Evolutionary conservation across 92 coral and sea anemone species (phyloP), one percentile per base, ranked within the genome.

Genomic region (Phymanthus crucifer): DNA sequence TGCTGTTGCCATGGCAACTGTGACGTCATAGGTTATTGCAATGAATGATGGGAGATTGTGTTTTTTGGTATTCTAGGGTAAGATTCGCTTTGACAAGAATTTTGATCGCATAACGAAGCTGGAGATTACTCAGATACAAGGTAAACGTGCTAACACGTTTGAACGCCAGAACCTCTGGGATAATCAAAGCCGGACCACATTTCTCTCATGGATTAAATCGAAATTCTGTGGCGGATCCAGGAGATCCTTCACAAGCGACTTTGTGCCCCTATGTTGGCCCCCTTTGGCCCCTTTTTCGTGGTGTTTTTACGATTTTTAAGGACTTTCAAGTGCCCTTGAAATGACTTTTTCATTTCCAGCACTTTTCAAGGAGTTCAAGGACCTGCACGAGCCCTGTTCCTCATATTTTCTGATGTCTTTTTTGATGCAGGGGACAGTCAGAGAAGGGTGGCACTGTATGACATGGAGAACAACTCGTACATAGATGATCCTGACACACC

Each of bases 51-150:
- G n/a, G 8, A 54, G 64, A 54, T 54, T 19, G 64, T 54, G n/a
- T 74, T 58, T 72, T 38, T 72, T 54, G 23, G 27, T n/a, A n/a
- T 73, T 83, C 26, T 61, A 89, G 93, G 93, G 93, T 12, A 76
- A 75, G 1, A 86, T 89, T 24, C 87, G 82, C 37, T 89, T 89
- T 58, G 83, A 89, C 74, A 52, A 61, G 66, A 80, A 86, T 50
- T 80, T 82, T 58, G 93, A 89, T 73, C 83, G 93, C 0, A 86
- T 89, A 66, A 75, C 93, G 61, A 78, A 89, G 40, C 86, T 89
- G 4, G 90, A 87, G 52, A 83, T 89, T 24, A 84, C 84, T 9
- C 93, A 89, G 69, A 83, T 89, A 33, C 93, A 89, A 75, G 90
- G 93, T 72, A 75, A 68, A 66, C 19, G 21, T 4, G 0, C n/a